Conservation (phyloP, 2,113 vertebrate genomes). For the Bostrychus sinensis region DNA sequence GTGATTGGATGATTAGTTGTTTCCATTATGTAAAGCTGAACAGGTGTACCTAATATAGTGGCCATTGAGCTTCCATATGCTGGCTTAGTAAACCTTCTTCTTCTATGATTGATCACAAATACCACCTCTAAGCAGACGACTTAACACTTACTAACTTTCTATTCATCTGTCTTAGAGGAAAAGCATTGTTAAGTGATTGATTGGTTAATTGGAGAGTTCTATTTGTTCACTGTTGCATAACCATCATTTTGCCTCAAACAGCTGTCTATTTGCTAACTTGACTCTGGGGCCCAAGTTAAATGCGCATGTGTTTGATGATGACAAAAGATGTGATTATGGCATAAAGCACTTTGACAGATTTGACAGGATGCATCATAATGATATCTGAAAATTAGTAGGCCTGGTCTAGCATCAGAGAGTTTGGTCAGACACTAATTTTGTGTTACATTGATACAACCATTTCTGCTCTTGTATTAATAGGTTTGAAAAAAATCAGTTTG, state of each 20-base stretch:
- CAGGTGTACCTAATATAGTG: no score
- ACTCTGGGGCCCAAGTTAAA: slow-evolving; percentile 35
- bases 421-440: no score
- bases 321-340: slow-evolving; percentile 38
- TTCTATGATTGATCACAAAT: background rate
- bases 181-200: background rate
- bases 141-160: background rate
- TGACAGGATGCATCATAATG: no score
- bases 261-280: slow-evolving; percentile 49
- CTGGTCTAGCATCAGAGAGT: no score
- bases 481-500: no score
- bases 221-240: slow-evolving; percentile 30
- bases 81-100: no score
- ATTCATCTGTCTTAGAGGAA: background rate
- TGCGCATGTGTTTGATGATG: slow-evolving; percentile 26
- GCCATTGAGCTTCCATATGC: no score
- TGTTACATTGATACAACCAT: no score
- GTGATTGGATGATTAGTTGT: no score
- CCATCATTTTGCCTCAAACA: slow-evolving; percentile 36
- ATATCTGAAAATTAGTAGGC: no score
- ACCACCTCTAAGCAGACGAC: background rate
- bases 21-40: no score
- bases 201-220: slow-evolving; percentile 22
- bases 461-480: no score
- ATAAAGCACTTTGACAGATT: background rate